A percentile compares a stretch with the other conserved stretches of the same genome.
These are phyloP conservation scores for Triplophysa dalaica DNA, from an alignment of 2,113 vertebrate genomes.

Conservation along the genomic window DNA sequence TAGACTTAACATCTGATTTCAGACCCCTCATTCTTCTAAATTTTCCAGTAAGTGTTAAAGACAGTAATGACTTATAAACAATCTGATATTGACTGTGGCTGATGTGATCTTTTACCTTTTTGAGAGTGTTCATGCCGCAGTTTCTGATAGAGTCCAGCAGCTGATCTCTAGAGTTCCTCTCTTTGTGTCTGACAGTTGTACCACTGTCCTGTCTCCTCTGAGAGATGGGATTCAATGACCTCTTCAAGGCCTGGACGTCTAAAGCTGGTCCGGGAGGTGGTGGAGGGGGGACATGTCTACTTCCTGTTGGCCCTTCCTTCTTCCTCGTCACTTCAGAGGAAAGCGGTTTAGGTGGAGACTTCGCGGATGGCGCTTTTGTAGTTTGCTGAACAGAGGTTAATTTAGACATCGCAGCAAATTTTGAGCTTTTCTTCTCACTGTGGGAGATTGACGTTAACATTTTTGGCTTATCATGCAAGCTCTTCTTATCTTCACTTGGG, in stretches of 20 bases:
- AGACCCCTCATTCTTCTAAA: too few relatives aligned
- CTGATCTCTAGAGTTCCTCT: slow-evolving; percentile 83
- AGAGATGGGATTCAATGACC: slow-evolving; percentile 75
- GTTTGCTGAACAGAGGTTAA: slow-evolving; percentile 30
- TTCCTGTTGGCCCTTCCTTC: slow-evolving; percentile 21
- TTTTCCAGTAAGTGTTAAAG: too few relatives aligned
- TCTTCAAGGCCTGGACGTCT: slow-evolving; percentile 75
- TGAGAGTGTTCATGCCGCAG: slow-evolving; percentile 81
- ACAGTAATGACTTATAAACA: too few relatives aligned
- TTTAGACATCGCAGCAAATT: slow-evolving; percentile 41
- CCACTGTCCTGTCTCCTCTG: slow-evolving; percentile 80
- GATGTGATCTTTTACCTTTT: slow-evolving; percentile 70
- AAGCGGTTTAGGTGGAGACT: slow-evolving; percentile 2
- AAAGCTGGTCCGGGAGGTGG: slow-evolving; percentile 68
- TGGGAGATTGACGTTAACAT: background rate
- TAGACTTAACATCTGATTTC: too few relatives aligned
- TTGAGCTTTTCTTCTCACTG: slow-evolving; percentile 37
- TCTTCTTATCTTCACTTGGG: slow-evolving; percentile 26
- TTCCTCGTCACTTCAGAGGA: slow-evolving; percentile 12
- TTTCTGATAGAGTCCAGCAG: slow-evolving; percentile 83
- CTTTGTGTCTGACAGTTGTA: slow-evolving; percentile 62
- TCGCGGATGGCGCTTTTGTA: background rate
- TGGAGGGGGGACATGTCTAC: background rate
- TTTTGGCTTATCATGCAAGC: slow-evolving; percentile 29
- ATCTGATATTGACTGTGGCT: too few relatives aligned